Evolutionary conservation across 2,797 vertebrate genomes (phyloP).

Genomic region (Poeciliopsis turneri): DNA sequence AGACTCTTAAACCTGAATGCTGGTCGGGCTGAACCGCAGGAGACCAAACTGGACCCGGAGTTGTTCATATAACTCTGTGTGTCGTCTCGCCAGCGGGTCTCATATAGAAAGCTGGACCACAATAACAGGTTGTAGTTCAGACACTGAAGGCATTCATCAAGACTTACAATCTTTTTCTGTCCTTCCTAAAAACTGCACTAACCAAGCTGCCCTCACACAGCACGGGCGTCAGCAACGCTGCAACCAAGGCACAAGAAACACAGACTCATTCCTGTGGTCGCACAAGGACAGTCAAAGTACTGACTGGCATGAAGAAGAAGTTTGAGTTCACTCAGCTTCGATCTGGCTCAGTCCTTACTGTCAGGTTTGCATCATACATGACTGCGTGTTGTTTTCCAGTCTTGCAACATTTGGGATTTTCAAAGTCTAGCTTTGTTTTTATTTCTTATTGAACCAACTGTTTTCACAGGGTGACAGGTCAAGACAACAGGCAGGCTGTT

Average conservation of each 20-base stretch:
- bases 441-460: neutral
- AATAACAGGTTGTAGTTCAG: conserved; percentile 70
- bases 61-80: conserved; percentile 40
- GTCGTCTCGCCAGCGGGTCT: conserved; percentile 43
- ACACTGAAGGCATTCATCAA: conserved; percentile 67
- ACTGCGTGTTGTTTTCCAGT: neutral
- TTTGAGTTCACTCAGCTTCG: conserved; percentile 13
- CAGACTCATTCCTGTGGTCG: conserved; percentile 50
- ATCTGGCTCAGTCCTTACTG: neutral
- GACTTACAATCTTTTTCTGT: conserved; percentile 44
- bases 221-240: conserved; percentile 22
- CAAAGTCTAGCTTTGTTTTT: neutral
- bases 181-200: conserved; percentile 37
- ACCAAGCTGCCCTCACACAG: conserved; percentile 33
- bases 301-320: conserved; percentile 12
- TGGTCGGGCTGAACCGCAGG: conserved; percentile 59
- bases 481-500: neutral
- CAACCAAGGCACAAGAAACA: conserved; percentile 16
- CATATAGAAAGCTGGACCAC: conserved; percentile 65
- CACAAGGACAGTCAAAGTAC: conserved; percentile 40
- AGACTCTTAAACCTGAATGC: conserved; percentile 67
- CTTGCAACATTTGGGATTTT: neutral
- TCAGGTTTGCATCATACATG: neutral
- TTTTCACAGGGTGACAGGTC: neutral
- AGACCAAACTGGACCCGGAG: conserved; percentile 49